Base-by-base conservation (phyloP, 2,797 vertebrate species). In the Lerista edwardsae region DNA sequence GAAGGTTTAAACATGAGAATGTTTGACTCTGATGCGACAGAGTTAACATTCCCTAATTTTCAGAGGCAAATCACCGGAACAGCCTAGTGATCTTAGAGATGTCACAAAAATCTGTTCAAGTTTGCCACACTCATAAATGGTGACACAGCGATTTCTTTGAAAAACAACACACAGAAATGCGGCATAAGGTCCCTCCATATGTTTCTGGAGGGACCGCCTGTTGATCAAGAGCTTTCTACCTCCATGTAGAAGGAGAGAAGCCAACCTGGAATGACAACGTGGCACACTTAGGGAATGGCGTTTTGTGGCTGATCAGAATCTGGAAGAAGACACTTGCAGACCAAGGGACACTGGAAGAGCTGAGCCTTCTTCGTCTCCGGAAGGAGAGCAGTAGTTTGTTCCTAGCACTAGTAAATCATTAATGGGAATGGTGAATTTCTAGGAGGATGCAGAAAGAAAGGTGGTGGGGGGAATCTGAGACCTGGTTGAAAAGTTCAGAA, bases 11-110 rank as follows among this genome's bases (percentile, higher is more conserved):
- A 75, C 57, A 59, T 25, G 14, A 1, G 67, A 87, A 12, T 79
- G 80, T 87, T 59, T 84, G 64, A 77, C 72, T 55, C 69, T 82
- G n/a, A 59, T 71, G 27, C 41, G 82, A 29, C 9, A 19, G 9
- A 62, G 39, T 71, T 51, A 80, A 1, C 12, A 68, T 55, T n/a
- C 87, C 84, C n/a, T 62, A 84, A 11, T 39, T 85, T 84, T 59
- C 17, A 34, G 1, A 0, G 1, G 47, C 1, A 62, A 68, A 15
- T 0, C 41, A 9, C 36, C 68, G 36, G 51, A 75, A 59, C 59
- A 47, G 15, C 29, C 71, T 41, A 15, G 19, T 80, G 84, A 75
- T 71, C 57, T 81, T 76, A 76, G 25, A 51, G 31, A 21, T 8
- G 17, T 64, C 64, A 51, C 34, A 34, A 76, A 17, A 21, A 80